Evolutionary conservation across 2,113 vertebrate species (phyloP).

Genomic region (Aplodontia rufa): DNA sequence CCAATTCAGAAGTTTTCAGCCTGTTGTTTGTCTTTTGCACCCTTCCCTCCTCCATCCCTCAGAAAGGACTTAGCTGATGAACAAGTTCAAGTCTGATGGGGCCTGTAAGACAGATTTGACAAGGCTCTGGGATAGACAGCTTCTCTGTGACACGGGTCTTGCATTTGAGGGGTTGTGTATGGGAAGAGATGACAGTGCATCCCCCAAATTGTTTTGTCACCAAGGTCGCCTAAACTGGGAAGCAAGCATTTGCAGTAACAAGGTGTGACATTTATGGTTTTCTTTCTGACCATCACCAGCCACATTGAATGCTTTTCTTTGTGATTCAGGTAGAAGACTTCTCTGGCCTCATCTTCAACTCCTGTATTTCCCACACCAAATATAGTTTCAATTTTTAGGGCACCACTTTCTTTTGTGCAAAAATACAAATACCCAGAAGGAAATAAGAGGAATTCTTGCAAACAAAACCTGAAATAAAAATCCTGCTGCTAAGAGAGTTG

Average conservation of each 20-base stretch:
- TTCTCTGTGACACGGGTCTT: background rate
- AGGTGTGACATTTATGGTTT: background rate
- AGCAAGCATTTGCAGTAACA: background rate
- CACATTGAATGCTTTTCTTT: background rate
- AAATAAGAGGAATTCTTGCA: conserved; percentile 58
- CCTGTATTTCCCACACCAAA: background rate
- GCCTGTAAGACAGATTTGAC: background rate
- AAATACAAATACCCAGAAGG: background rate
- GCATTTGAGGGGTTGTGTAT: background rate
- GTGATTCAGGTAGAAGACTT: background rate
- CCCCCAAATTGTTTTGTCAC: background rate
- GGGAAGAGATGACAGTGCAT: background rate
- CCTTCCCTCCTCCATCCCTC: background rate
- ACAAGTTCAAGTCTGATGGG: background rate
- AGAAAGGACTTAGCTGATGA: background rate
- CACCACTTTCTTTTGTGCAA: conserved; percentile 14
- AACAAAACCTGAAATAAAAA: conserved; percentile 58
- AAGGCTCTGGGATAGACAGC: background rate
- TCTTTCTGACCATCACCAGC: background rate
- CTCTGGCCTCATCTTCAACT: background rate
- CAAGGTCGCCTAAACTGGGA: background rate
- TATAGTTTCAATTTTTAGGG: conserved; percentile 37
- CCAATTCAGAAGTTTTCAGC: background rate
- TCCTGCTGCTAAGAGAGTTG: conserved; percentile 14
- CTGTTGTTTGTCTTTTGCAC: background rate